phyloP scores from a whole-genome alignment of 2,113 vertebrate genomes.

The Rhinolophus ferrumequinum region DNA sequence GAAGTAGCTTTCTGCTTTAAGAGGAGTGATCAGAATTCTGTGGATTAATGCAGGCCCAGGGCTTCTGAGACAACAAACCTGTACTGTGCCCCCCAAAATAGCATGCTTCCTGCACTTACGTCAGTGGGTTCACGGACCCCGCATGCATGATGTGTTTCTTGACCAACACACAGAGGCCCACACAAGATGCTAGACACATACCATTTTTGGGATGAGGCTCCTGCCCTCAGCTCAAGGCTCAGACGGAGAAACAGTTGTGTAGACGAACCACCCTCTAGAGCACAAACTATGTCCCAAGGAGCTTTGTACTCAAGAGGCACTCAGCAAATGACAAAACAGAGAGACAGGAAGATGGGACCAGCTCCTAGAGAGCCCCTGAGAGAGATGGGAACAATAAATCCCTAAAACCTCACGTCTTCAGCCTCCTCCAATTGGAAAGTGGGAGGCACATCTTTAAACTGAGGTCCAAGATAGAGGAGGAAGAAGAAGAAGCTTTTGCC shows the following conservation, averaged over 20 bases:
- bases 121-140: neutral
- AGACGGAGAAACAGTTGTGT: neutral
- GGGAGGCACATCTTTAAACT: neutral
- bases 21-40: neutral
- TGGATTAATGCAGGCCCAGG: neutral
- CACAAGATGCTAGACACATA: rapidly evolving
- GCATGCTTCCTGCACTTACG: neutral
- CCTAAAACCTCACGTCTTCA: neutral
- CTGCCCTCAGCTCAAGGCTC: neutral
- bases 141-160: rapidly evolving
- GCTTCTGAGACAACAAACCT: neutral
- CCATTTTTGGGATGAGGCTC: neutral
- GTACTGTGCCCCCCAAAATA: neutral
- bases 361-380: neutral
- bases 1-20: neutral
- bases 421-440: neutral
- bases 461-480: neutral
- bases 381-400: neutral
- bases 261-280: neutral
- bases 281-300: neutral
- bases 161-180: neutral
- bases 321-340: rapidly evolving
- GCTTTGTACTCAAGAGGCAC: neutral
- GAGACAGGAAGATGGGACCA: neutral
- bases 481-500: neutral